These are phyloP conservation scores for Hystrix brachyura DNA, from an alignment of 2,113 vertebrate genomes.

Conservation along the genomic window DNA sequence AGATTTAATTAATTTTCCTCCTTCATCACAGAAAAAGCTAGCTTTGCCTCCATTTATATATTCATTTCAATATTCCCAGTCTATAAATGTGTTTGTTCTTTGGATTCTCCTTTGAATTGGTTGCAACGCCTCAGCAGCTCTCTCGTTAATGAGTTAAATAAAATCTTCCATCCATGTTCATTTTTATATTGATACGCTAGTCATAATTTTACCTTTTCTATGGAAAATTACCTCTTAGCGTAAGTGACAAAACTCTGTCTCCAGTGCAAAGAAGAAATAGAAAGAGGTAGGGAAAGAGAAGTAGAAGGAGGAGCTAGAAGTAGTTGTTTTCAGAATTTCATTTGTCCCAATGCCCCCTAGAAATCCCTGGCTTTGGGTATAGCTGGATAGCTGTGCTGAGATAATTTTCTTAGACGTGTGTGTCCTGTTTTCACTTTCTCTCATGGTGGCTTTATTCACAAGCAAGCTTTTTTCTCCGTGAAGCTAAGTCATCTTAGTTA, in stretches of 20 bases:
- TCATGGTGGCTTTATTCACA: neutral
- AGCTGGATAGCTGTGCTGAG: neutral
- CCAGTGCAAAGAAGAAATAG: neutral
- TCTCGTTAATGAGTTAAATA: constrained; percentile 65
- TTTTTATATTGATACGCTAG: constrained; percentile 38
- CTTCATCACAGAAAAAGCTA: neutral
- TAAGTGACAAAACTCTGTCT: neutral
- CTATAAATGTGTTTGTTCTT: constrained; percentile 63
- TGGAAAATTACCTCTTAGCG: constrained; percentile 18
- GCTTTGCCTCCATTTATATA: constrained; percentile 38
- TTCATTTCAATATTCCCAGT: constrained; percentile 18
- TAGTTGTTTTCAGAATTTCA: neutral
- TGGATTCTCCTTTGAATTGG: constrained; percentile 45
- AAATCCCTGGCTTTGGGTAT: neutral
- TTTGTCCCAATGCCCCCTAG: neutral
- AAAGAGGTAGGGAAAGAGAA: neutral
- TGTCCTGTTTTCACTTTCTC: neutral
- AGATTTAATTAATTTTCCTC: neutral
- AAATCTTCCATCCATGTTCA: constrained; percentile 40
- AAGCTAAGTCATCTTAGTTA: neutral
- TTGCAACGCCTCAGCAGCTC: constrained; percentile 18
- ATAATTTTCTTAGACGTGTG: neutral
- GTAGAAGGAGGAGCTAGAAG: neutral
- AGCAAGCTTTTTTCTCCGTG: neutral
- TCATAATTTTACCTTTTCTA: neutral